Evolutionary conservation across 1,140 invertebrate genomes (phyloP).

Genomic region (Nilaparvata lugens): DNA sequence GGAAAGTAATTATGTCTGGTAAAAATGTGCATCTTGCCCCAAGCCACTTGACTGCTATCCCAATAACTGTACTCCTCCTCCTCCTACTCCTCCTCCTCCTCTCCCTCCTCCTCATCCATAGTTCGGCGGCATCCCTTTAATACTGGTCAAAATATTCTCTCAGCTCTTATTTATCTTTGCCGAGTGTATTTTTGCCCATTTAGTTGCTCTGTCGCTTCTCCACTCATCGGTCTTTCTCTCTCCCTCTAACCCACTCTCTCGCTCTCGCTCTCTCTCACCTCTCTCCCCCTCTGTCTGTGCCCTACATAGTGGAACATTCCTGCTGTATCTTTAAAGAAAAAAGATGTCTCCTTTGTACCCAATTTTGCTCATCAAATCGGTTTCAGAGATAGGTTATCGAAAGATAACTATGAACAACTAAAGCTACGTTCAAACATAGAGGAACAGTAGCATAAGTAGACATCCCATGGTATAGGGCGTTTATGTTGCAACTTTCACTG

Average conservation of each 20-base stretch:
- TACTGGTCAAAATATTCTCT: slow-evolving; percentile 3
- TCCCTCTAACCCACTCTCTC: neutral
- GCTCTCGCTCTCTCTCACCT: neutral
- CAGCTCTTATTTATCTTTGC: neutral
- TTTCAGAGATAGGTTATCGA: too few relatives aligned
- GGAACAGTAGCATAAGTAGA: too few relatives aligned
- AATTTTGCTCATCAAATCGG: too few relatives aligned
- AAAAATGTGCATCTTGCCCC: neutral
- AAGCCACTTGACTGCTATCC: neutral
- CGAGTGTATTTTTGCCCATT: neutral
- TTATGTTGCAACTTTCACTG: too few relatives aligned
- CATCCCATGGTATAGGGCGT: too few relatives aligned
- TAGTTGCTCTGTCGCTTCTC: neutral
- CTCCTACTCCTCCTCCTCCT: neutral
- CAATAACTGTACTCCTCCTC: neutral
- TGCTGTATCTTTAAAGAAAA: too few relatives aligned
- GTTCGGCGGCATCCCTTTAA: neutral
- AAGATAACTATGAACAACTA: too few relatives aligned
- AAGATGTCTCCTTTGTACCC: too few relatives aligned
- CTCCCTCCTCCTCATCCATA: neutral
- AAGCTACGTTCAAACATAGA: too few relatives aligned
- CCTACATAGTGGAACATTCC: neutral
- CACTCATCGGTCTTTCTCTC: too few relatives aligned
- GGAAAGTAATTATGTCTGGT: slow-evolving; percentile 2
- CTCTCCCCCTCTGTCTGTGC: neutral